Percentiles rank a stretch among this genome's conserved stretches.
phyloP scores from a whole-genome alignment of 2,888 invertebrate species.

The Mantis religiosa region DNA sequence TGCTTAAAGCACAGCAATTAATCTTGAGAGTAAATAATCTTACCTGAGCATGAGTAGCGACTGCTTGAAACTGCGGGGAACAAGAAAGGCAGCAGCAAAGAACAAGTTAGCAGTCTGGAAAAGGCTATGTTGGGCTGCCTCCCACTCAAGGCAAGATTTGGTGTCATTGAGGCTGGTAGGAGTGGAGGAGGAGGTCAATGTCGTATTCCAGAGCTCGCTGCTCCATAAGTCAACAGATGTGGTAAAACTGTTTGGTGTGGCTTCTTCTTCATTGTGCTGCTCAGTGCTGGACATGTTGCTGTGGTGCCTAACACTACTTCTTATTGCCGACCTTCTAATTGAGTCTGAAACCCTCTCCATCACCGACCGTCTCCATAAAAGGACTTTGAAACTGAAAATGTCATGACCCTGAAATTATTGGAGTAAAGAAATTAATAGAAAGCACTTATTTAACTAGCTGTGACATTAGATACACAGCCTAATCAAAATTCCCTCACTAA shows the following conservation, averaged over 20 bases:
- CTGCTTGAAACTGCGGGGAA: conserved; percentile 75
- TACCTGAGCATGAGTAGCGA: conserved; percentile 60
- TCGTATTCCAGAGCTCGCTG: not conserved
- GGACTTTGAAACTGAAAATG: too few species aligned
- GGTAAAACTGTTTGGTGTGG: not conserved
- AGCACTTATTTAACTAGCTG: too few species aligned
- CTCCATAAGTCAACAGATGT: conserved; percentile 8
- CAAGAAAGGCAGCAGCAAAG: conserved; percentile 74
- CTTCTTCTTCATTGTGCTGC: not conserved
- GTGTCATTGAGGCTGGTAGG: conserved; percentile 42
- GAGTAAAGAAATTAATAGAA: too few species aligned
- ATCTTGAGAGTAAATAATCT: too few species aligned
- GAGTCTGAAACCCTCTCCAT: conserved; percentile 4
- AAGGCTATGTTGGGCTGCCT: conserved; percentile 72
- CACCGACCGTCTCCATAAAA: not conserved
- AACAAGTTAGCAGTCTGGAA: conserved; percentile 80
- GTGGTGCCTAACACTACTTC: not conserved
- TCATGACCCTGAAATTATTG: too few species aligned
- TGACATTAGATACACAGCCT: too few species aligned
- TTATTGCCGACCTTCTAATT: not conserved
- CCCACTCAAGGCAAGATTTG: conserved; percentile 69
- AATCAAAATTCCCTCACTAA: too few species aligned
- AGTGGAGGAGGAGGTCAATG: not conserved
- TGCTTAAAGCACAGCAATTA: too few species aligned
- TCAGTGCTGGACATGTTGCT: conserved; percentile 29